Base-by-base conservation (phyloP, 2,888 invertebrate species). In the Girardia tigrina region DNA sequence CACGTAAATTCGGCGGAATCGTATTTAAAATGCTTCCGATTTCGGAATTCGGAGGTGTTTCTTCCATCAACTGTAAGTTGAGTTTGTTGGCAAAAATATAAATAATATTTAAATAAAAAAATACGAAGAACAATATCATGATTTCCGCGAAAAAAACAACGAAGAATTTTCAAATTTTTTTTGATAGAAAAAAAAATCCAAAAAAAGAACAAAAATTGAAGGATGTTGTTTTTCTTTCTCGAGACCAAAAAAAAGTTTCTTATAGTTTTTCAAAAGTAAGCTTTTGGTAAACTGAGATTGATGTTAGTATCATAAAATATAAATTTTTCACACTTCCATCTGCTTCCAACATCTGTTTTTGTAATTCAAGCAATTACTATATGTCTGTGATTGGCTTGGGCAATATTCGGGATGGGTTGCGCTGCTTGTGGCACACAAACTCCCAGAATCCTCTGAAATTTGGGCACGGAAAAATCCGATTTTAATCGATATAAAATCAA, bases 311-410 rank as follows among this genome's bases (percentile, higher is more conserved):
- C n/a, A n/a, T 8, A 23, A 20, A 56, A 2, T 56, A 56, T 56
- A 16, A 56, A 56, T 56, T 56, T 56, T 56, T 56, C 56, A 56
- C 56, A 56, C 56, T 56, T 23, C 20, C 56, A 56, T 56, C 56
- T 56, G 56, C 23, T 56, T 56, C 56, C 56, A 56, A 56, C 56
- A 56, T 56, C 56, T 56, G 56, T n/a, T 56, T 6, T 56, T 56
- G 56, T 56, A 56, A 56, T 56, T 56, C 56, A 8, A 56, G 56
- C 23, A 23, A 56, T 56, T 20, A 56, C 23, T 56, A 56, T 56
- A 56, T 56, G 6, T 56, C 56, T 56, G 56, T 20, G n/a, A 20
- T n/a, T n/a, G 23, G n/a, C 16, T 36, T 56, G 56, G 56, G 56
- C n/a, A 8, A 20, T n/a, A 20, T 16, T 56, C 8, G 6, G 23